Evolutionary conservation across 2,113 vertebrate genomes (phyloP).

Genomic region (Microcebus griseorufus): DNA sequence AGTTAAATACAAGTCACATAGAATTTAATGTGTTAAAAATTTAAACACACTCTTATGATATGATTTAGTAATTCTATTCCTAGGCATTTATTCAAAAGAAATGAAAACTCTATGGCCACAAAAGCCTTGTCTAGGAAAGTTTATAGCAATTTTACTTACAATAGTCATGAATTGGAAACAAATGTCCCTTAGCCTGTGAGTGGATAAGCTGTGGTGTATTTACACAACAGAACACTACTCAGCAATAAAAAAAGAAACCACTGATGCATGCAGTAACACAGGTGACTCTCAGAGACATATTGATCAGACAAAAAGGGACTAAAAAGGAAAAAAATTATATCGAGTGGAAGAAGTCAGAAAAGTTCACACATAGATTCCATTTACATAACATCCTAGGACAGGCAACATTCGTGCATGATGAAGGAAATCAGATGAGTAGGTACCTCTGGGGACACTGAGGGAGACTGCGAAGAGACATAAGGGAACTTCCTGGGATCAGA

Average conservation of each 20-base stretch:
- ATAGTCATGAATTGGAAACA: not conserved
- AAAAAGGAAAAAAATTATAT: not conserved
- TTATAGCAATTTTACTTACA: too few relatives aligned
- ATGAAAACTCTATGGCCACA: too few relatives aligned
- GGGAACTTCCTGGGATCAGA: not conserved
- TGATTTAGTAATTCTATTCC: too few relatives aligned
- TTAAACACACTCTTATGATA: too few relatives aligned
- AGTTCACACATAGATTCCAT: fast-evolving
- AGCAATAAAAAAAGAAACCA: not conserved
- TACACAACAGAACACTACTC: not conserved
- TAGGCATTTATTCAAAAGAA: too few relatives aligned
- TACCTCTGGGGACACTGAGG: not conserved
- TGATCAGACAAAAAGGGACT: too few relatives aligned
- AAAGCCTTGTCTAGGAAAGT: too few relatives aligned
- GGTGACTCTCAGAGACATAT: not conserved
- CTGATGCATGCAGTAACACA: too few relatives aligned
- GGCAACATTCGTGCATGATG: not conserved
- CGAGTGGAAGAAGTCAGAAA: not conserved
- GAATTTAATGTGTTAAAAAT: too few relatives aligned
- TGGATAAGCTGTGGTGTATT: too few relatives aligned
- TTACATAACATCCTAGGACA: not conserved
- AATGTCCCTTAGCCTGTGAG: not conserved
- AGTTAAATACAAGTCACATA: too few relatives aligned
- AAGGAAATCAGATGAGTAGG: not conserved
- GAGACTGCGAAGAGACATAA: not conserved